Conservation (phyloP, 2,888 invertebrate species). For the Calameuta filiformis region DNA sequence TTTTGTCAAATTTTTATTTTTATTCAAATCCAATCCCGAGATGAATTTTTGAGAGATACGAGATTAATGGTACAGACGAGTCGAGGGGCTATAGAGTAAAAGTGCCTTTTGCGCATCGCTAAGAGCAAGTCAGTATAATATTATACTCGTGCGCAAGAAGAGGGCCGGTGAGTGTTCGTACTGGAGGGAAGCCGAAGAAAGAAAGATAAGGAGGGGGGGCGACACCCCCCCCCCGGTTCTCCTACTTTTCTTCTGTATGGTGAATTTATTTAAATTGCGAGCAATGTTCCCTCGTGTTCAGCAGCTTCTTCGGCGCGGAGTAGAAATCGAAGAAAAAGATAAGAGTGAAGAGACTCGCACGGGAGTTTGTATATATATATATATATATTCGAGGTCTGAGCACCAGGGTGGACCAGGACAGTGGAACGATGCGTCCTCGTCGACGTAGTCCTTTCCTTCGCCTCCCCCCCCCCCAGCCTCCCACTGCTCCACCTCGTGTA, state of each 20-base stretch:
- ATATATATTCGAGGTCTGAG: not conserved
- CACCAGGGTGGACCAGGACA: conserved; percentile 26
- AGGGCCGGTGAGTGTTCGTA: not conserved
- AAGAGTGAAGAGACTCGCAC: conserved; percentile 4
- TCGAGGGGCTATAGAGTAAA: not conserved
- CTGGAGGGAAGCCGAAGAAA: not conserved
- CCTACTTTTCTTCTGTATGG: conserved; percentile 19
- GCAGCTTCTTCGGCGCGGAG: conserved; percentile 55
- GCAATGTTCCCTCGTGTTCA: conserved; percentile 64
- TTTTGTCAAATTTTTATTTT: not conserved
- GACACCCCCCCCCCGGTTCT: not conserved
- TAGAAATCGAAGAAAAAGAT: conserved; percentile 18
- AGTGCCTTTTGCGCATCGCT: no score
- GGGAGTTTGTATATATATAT: conserved; percentile 14
- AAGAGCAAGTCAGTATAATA: no score
- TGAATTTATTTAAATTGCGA: conserved; percentile 66
- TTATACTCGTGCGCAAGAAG: not conserved
- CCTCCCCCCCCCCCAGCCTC: not conserved
- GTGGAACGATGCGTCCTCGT: conserved; percentile 16
- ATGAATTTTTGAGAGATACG: not conserved
- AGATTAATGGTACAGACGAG: not conserved
- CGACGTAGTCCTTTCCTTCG: not conserved
- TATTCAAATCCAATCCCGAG: not conserved
- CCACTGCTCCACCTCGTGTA: conserved; percentile 23
- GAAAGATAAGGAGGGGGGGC: no score